phyloP scores from a whole-genome alignment of 2,888 invertebrate species.

The Andricus curvator region DNA sequence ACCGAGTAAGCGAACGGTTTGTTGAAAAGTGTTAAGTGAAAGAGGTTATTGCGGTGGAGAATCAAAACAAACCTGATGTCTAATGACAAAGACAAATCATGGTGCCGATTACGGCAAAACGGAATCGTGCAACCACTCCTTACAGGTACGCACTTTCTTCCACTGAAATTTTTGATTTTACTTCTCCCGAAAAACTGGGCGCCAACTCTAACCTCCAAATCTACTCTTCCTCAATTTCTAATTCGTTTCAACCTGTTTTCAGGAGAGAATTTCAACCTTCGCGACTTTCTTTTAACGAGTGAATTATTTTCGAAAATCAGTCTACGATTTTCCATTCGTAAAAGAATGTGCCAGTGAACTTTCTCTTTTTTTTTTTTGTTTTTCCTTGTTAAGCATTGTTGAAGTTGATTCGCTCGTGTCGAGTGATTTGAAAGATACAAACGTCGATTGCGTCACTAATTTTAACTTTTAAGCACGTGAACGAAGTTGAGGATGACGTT shows the following conservation, averaged over 20 bases:
- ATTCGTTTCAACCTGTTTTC: not conserved
- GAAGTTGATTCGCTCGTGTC: slow-evolving; percentile 9
- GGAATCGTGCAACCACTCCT: slow-evolving; percentile 93
- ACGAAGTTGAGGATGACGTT: slow-evolving; percentile 6
- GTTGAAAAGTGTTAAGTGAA: not conserved
- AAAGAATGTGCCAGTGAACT: not conserved
- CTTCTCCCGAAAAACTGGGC: not conserved
- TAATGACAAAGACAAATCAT: slow-evolving; percentile 61
- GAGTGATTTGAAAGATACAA: slow-evolving; percentile 13
- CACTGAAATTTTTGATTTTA: slow-evolving; percentile 9
- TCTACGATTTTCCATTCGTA: not conserved
- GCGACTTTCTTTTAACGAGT: not conserved
- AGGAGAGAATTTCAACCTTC: not conserved
- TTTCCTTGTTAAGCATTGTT: not conserved
- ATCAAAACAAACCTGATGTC: slow-evolving; percentile 63
- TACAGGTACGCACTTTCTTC: slow-evolving; percentile 83
- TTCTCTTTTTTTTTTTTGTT: not conserved
- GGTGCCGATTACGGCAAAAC: slow-evolving; percentile 83
- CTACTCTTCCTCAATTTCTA: not conserved
- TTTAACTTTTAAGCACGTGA: slow-evolving; percentile 26
- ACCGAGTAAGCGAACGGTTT: not conserved
- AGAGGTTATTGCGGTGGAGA: not conserved
- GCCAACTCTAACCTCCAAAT: slow-evolving; percentile 5
- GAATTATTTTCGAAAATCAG: not conserved
- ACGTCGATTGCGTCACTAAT: slow-evolving; percentile 1